phyloP scores from a whole-genome alignment of 2,888 invertebrate genomes.

The Leptopterna dolabrata region DNA sequence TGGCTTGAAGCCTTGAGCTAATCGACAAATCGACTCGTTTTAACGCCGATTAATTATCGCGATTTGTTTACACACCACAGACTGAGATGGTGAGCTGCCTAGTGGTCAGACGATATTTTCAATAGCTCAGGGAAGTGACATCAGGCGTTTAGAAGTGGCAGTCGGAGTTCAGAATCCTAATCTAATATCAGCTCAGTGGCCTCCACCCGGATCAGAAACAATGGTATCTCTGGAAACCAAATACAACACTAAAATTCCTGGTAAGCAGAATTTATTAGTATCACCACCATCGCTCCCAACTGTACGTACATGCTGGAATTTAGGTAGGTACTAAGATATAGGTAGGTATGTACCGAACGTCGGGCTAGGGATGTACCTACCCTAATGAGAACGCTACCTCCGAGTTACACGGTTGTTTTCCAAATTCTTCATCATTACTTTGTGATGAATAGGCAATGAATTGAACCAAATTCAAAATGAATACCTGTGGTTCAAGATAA shows the following conservation, averaged over 20 bases:
- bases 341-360: too few relatives aligned
- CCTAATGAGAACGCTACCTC: too few relatives aligned
- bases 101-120: background rate
- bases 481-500: too few relatives aligned
- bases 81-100: background rate
- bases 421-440: too few relatives aligned
- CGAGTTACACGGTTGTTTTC: too few relatives aligned
- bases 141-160: background rate
- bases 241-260: conserved; percentile 74
- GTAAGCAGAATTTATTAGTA: conserved; percentile 66
- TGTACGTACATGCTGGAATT: too few relatives aligned
- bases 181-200: background rate
- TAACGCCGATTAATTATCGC: background rate
- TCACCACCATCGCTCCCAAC: conserved; percentile 3
- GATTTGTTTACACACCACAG: background rate
- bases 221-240: conserved; percentile 66
- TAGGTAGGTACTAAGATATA: too few relatives aligned
- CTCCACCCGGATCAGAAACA: background rate
- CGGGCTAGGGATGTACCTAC: too few relatives aligned
- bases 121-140: background rate
- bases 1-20: background rate
- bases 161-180: background rate
- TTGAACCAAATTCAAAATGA: too few relatives aligned
- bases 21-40: background rate
- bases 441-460: too few relatives aligned